A percentile compares a stretch with the other conserved stretches of the same genome.
Evolutionary conservation across 2,797 vertebrate genomes (phyloP).

Genomic region (Serranus cabrilla): DNA sequence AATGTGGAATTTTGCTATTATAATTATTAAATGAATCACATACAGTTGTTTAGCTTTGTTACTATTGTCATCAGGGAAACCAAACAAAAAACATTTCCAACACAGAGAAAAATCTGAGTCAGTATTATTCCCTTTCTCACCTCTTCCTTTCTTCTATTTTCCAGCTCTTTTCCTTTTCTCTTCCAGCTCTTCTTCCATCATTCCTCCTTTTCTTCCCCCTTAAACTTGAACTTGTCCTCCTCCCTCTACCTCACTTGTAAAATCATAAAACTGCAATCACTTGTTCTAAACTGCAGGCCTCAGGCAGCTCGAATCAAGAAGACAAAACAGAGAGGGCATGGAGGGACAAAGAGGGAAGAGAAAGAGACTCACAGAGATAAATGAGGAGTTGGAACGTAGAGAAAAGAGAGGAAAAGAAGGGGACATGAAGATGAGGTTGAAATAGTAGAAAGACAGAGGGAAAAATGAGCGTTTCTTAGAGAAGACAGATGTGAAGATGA

Average conservation of each 20-base stretch:
- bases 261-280: slow-evolving; percentile 24
- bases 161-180: not conserved
- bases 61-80: too few relatives aligned
- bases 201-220: not conserved
- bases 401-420: not conserved
- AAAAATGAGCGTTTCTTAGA: not conserved
- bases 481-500: slow-evolving; percentile 31
- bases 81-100: too few relatives aligned
- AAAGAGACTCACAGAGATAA: slow-evolving; percentile 1
- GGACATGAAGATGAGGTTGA: slow-evolving; percentile 22
- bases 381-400: slow-evolving; percentile 5
- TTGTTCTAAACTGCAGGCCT: slow-evolving; percentile 20
- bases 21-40: too few relatives aligned
- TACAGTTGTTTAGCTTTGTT: too few relatives aligned
- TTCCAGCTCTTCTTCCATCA: not conserved
- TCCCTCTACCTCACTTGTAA: not conserved
- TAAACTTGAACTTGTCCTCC: not conserved
- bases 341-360: not conserved
- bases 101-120: too few relatives aligned
- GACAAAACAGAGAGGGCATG: not conserved
- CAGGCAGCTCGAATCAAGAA: slow-evolving; percentile 14
- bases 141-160: too few relatives aligned
- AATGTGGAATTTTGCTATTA: too few relatives aligned
- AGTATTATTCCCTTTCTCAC: too few relatives aligned
- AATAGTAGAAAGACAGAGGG: slow-evolving; percentile 1